Evolutionary conservation across 2,797 vertebrate genomes (phyloP).

Genomic region (Gobionotothen gibberifrons): DNA sequence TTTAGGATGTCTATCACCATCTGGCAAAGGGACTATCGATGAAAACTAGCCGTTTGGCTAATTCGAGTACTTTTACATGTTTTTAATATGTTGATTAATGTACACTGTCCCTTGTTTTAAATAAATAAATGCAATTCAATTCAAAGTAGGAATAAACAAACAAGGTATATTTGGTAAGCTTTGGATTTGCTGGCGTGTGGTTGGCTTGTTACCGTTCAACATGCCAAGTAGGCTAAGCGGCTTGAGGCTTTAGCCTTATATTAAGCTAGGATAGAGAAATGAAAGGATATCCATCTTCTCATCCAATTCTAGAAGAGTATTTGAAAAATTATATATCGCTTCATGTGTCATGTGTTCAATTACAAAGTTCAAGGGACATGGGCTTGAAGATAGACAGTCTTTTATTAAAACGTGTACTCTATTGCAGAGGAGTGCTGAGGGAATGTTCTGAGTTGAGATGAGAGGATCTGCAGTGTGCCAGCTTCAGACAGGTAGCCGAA

Average conservation of each 20-base stretch:
- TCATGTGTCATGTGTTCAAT: not conserved
- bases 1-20: no score
- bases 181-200: not conserved
- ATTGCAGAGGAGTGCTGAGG: constrained; percentile 22
- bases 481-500: constrained; percentile 30
- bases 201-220: not conserved
- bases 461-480: constrained; percentile 25
- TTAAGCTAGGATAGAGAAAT: not conserved
- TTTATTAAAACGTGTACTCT: constrained; percentile 3
- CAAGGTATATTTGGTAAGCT: no score
- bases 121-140: no score
- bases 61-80: no score
- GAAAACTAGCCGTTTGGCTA: no score
- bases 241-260: not conserved
- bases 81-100: no score
- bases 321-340: not conserved
- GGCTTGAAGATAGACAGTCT: not conserved
- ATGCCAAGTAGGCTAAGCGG: not conserved
- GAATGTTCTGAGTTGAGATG: constrained; percentile 26
- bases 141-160: no score
- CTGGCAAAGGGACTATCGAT: no score
- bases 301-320: not conserved
- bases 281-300: not conserved
- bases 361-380: constrained; percentile 5
- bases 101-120: no score